Conservation (phyloP, 1,140 invertebrate genomes). For the Aplysia californica region DNA sequence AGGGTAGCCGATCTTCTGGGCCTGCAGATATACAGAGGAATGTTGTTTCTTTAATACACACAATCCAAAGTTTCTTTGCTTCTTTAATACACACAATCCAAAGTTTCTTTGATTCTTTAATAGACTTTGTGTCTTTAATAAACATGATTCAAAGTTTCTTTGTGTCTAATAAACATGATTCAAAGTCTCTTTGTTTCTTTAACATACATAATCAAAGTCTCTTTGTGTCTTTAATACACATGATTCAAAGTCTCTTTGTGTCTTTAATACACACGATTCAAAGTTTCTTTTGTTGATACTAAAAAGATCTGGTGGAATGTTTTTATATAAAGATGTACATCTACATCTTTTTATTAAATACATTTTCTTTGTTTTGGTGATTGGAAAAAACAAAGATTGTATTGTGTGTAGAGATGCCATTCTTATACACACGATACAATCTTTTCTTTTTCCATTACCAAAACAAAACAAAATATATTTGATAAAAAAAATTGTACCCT, state of each 20-base stretch:
- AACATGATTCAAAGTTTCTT: not conserved
- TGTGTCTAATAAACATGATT: not conserved
- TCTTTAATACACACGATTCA: not conserved
- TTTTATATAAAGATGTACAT: no score
- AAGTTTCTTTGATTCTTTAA: not conserved
- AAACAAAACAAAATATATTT: no score
- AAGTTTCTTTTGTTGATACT: no score
- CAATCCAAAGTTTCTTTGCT: not conserved
- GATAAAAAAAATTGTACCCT: no score
- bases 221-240: not conserved
- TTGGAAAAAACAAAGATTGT: no score
- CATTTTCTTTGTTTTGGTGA: no score
- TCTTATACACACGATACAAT: no score
- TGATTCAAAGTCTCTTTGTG: not conserved
- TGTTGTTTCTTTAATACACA: not conserved
- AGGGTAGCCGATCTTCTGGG: slow-evolving; percentile 13
- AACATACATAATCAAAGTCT: no score
- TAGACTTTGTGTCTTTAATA: not conserved
- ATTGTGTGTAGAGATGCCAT: no score
- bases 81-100: not conserved
- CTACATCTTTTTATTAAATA: no score
- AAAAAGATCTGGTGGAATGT: no score
- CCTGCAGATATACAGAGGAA: slow-evolving; percentile 3
- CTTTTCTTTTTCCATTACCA: no score
- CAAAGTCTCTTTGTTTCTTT: not conserved